Evolutionary conservation across 2,888 invertebrate genomes (phyloP).

Genomic region (Lagria hirta): DNA sequence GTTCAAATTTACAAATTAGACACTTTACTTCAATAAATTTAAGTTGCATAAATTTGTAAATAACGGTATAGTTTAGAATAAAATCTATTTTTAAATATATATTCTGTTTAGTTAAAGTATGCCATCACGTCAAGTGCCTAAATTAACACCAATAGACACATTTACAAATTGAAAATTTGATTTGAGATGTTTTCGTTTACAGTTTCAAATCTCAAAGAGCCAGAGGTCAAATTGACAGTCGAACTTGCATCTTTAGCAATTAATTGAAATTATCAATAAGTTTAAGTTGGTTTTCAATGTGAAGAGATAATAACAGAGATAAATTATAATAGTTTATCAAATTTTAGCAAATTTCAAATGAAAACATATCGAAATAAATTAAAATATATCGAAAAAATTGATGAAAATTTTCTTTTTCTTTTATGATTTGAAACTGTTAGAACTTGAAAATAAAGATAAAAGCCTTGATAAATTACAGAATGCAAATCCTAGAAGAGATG

Average conservation of each 20-base stretch:
- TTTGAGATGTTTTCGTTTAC: slow-evolving; percentile 13
- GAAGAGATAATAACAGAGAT: no score
- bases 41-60: slow-evolving; percentile 21
- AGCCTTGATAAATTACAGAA: no score
- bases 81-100: slow-evolving; percentile 15
- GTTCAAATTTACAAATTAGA: slow-evolving; percentile 21
- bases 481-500: no score
- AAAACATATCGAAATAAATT: no score
- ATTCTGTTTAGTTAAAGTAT: slow-evolving; percentile 17
- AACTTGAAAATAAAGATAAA: no score
- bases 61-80: slow-evolving; percentile 23
- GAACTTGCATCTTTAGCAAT: slow-evolving; percentile 17
- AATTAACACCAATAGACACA: slow-evolving; percentile 15
- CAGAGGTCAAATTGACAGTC: slow-evolving; percentile 11
- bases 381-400: no score
- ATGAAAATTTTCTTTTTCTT: no score
- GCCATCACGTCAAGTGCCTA: slow-evolving; percentile 20
- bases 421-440: no score
- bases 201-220: slow-evolving; percentile 3
- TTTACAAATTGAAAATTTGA: slow-evolving; percentile 13
- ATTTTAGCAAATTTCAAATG: no score
- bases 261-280: slow-evolving; percentile 6
- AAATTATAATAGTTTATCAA: no score
- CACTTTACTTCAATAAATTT: slow-evolving; percentile 22
- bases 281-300: no score